phyloP scores from a whole-genome alignment of 1,140 invertebrate genomes.

The Caenorhabditis tropicalis region DNA sequence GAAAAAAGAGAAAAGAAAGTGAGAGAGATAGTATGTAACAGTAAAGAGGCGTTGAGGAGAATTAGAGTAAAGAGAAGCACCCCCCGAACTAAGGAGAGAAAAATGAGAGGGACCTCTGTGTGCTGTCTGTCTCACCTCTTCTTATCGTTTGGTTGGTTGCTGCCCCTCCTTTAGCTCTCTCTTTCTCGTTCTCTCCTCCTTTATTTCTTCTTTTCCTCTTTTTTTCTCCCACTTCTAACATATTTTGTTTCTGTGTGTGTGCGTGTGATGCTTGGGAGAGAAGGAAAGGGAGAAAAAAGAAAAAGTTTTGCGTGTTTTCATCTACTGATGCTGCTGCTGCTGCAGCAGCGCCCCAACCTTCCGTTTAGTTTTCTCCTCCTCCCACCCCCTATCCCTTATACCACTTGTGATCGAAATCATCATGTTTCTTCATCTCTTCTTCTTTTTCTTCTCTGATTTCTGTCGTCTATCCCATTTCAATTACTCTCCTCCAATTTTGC shows the following conservation, averaged over 20 bases:
- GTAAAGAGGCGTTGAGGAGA: background rate
- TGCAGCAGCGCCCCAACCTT: background rate
- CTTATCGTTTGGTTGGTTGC: too few species aligned
- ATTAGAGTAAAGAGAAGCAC: background rate
- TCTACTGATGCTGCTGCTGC: background rate
- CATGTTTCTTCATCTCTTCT: slow-evolving; percentile 10
- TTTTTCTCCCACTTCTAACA: background rate
- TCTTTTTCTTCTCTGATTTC: background rate
- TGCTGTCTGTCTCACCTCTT: background rate
- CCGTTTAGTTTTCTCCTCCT: background rate
- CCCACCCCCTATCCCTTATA: slow-evolving; percentile 15
- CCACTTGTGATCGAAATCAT: slow-evolving; percentile 33
- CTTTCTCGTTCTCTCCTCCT: background rate
- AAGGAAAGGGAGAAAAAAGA: background rate
- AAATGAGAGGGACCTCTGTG: too few species aligned
- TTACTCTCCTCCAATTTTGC: background rate
- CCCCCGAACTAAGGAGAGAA: too few species aligned
- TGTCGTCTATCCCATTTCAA: background rate
- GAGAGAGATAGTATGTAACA: background rate
- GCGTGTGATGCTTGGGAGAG: background rate
- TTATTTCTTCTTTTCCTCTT: background rate
- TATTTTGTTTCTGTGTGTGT: slow-evolving; percentile 13
- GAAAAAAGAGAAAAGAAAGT: background rate
- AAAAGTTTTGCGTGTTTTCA: slow-evolving; percentile 40
- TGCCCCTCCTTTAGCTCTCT: too few species aligned